Conservation (phyloP, 1,140 invertebrate species). For the Drosophila bocki region DNA sequence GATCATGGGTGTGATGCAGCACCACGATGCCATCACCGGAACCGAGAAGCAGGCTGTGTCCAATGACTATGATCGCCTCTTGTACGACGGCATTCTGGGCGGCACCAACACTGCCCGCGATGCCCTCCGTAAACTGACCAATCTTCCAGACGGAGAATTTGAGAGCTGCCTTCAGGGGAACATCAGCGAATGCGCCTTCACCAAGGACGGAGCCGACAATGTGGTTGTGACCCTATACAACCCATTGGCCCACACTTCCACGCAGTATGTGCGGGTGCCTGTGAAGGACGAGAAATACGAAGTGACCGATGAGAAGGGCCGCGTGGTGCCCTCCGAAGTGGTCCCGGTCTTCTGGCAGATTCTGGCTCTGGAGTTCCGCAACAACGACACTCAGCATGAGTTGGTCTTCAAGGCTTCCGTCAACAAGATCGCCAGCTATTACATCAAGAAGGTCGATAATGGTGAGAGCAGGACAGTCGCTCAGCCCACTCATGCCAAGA, state of each 20-base stretch:
- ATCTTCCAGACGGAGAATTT: slow-evolving; percentile 86
- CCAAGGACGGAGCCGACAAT: slow-evolving; percentile 86
- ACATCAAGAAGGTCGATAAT: slow-evolving; percentile 41
- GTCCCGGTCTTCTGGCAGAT: slow-evolving; percentile 88
- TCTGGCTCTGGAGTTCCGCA: slow-evolving; percentile 88
- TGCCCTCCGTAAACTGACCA: slow-evolving; percentile 73
- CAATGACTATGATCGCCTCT: slow-evolving; percentile 90
- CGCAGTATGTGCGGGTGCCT: slow-evolving; percentile 90
- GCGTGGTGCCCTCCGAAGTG: slow-evolving; percentile 86
- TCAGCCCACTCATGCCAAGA: slow-evolving; percentile 7
- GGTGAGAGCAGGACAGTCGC: background rate
- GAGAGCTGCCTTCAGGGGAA: slow-evolving; percentile 89
- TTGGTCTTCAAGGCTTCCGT: slow-evolving; percentile 88
- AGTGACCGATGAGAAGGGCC: slow-evolving; percentile 87
- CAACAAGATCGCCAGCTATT: slow-evolving; percentile 59
- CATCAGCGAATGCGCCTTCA: slow-evolving; percentile 87
- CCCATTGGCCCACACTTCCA: slow-evolving; percentile 89
- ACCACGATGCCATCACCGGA: slow-evolving; percentile 95
- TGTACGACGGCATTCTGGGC: slow-evolving; percentile 61
- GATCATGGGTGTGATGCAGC: slow-evolving; percentile 94
- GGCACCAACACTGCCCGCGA: slow-evolving; percentile 54
- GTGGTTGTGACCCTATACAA: slow-evolving; percentile 93
- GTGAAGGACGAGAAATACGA: slow-evolving; percentile 87
- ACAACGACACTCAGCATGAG: slow-evolving; percentile 87
- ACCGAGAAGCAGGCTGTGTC: slow-evolving; percentile 96